phyloP scores from a whole-genome alignment of 2,888 invertebrate genomes.

The Noctuana brunneofusca region DNA sequence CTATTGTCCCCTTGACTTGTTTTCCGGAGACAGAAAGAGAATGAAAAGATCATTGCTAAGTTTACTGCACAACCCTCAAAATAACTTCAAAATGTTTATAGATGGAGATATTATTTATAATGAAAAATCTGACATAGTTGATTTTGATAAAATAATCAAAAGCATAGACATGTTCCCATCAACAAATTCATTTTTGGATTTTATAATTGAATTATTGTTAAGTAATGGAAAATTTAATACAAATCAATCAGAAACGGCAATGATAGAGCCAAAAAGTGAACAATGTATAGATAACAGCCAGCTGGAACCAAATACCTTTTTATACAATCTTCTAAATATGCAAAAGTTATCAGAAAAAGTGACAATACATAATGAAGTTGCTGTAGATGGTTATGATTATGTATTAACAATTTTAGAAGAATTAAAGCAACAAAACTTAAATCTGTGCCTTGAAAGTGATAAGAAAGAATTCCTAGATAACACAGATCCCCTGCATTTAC shows the following conservation, averaged over 20 bases:
- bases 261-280: slow-evolving; percentile 21
- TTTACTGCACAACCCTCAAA: slow-evolving; percentile 83
- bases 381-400: slow-evolving; percentile 50
- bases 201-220: slow-evolving; percentile 59
- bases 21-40: slow-evolving; percentile 82
- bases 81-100: slow-evolving; percentile 85
- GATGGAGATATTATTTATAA: slow-evolving; percentile 57
- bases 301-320: slow-evolving; percentile 46
- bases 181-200: slow-evolving; percentile 55
- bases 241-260: slow-evolving; percentile 7
- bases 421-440: slow-evolving; percentile 46
- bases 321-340: slow-evolving; percentile 56
- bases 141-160: slow-evolving; percentile 49
- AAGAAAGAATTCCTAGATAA: slow-evolving; percentile 48
- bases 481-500: slow-evolving; percentile 48
- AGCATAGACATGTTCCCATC: slow-evolving; percentile 49
- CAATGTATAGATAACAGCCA: slow-evolving; percentile 46
- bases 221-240: slow-evolving; percentile 40
- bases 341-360: slow-evolving; percentile 59
- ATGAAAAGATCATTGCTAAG: slow-evolving; percentile 80
- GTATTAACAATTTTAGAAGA: slow-evolving; percentile 51
- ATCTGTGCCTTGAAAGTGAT: slow-evolving; percentile 46
- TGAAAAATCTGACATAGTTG: slow-evolving; percentile 49
- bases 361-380: slow-evolving; percentile 37
- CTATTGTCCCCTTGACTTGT: slow-evolving; percentile 89